Percentiles rank a stretch among this genome's conserved stretches.
Conservation (phyloP, 2,888 invertebrate genomes). For the Steinernema scapterisci region DNA sequence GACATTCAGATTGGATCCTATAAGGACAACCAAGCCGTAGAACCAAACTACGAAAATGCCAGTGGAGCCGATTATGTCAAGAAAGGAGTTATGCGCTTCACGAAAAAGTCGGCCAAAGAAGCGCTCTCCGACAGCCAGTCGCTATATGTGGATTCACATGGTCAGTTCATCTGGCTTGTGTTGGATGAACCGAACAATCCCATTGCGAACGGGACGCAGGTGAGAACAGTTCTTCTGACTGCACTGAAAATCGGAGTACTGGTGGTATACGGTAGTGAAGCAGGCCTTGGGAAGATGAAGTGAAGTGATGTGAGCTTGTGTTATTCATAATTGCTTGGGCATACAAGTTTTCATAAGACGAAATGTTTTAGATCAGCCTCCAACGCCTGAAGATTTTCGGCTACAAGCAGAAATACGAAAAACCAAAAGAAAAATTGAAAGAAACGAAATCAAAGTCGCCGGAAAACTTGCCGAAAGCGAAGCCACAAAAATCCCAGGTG, state of each 20-base stretch:
- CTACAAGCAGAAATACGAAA: conserved; percentile 32
- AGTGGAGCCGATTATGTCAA: conserved; percentile 46
- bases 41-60: conserved; percentile 50
- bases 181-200: conserved; percentile 48
- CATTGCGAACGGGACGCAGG: not conserved
- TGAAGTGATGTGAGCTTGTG: no score
- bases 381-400: conserved; percentile 38
- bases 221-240: no score
- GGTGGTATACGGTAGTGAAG: conserved; percentile 39
- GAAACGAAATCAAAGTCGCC: conserved; percentile 3
- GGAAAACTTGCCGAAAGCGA: not conserved
- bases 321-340: no score
- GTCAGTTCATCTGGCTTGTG: conserved; percentile 58
- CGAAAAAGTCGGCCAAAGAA: conserved; percentile 27
- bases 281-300: no score
- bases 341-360: no score
- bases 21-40: not conserved
- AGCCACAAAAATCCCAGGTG: not conserved
- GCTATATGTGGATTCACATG: conserved; percentile 54
- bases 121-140: conserved; percentile 37
- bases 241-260: no score
- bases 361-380: conserved; percentile 32
- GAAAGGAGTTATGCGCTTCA: conserved; percentile 36
- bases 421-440: conserved; percentile 15
- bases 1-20: not conserved